Evolutionary conservation across 2,797 vertebrate genomes (phyloP).

Genomic region (Takifugu ocellatus): DNA sequence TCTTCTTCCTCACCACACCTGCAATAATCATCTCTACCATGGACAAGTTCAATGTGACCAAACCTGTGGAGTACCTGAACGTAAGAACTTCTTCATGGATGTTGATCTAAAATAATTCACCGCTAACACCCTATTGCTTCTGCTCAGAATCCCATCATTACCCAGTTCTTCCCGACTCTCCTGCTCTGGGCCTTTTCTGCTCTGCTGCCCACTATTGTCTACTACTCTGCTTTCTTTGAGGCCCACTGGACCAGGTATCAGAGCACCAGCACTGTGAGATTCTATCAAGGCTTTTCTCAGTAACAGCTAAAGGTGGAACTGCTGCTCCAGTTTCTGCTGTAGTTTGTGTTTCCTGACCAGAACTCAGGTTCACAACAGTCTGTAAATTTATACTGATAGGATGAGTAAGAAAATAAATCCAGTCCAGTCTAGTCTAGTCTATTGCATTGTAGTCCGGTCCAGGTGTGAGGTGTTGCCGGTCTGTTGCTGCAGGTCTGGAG

Average conservation of each 20-base stretch:
- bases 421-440: not conserved
- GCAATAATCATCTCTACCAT: constrained; percentile 98
- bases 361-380: too few relatives aligned
- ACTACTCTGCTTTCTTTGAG: constrained; percentile 94
- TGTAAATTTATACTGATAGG: too few relatives aligned
- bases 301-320: too few relatives aligned
- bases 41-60: constrained; percentile 99
- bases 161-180: constrained; percentile 95
- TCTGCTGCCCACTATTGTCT: constrained; percentile 93
- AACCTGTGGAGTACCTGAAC: constrained; percentile 94
- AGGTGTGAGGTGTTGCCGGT: not conserved
- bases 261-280: not conserved
- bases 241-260: constrained; percentile 91
- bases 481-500: constrained; percentile 81
- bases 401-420: too few relatives aligned
- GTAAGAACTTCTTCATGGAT: constrained; percentile 71
- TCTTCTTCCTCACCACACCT: constrained; percentile 97
- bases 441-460: not conserved
- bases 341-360: too few relatives aligned
- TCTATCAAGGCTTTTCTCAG: too few relatives aligned
- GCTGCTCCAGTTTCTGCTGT: too few relatives aligned
- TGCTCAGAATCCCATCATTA: constrained; percentile 90
- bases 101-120: rapidly evolving
- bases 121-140: not conserved
- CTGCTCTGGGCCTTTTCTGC: constrained; percentile 94